Evolutionary conservation across 2,888 invertebrate genomes (phyloP).

Genomic region (Salticus scenicus): DNA sequence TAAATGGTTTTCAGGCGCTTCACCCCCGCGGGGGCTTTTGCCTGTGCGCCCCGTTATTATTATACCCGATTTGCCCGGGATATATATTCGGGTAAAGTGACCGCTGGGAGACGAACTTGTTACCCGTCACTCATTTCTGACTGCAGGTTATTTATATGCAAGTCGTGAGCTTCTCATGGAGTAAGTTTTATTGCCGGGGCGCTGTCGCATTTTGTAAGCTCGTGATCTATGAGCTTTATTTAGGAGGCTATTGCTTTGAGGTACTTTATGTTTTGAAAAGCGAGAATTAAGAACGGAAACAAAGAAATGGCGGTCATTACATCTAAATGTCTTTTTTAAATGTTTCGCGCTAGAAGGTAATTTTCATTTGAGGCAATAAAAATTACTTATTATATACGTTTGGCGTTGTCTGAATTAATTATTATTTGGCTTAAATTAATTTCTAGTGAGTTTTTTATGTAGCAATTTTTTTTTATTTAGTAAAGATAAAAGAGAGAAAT

Average conservation of each 20-base stretch:
- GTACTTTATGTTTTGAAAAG: too few relatives aligned
- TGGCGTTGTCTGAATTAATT: too few relatives aligned
- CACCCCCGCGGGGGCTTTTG: conserved; percentile 16
- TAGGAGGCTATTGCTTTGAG: neutral
- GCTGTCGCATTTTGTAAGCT: neutral
- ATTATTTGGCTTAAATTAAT: too few relatives aligned
- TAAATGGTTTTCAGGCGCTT: conserved; percentile 63
- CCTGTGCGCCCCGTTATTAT: conserved; percentile 34
- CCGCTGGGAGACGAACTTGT: conserved; percentile 57
- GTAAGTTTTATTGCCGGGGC: conserved; percentile 10
- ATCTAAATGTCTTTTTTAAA: neutral
- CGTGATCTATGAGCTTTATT: neutral
- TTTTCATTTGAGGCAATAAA: too few relatives aligned
- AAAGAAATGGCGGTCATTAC: conserved; percentile 5
- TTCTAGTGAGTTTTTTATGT: too few relatives aligned
- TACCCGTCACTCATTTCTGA: conserved; percentile 50
- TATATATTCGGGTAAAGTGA: conserved; percentile 62
- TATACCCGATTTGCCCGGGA: conserved; percentile 34
- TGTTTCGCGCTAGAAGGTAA: too few relatives aligned
- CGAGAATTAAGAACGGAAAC: neutral
- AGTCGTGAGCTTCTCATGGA: neutral
- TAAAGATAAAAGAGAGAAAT: too few relatives aligned
- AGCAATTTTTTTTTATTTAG: too few relatives aligned
- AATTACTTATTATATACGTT: too few relatives aligned
- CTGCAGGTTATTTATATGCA: conserved; percentile 11